Conservation (phyloP, 1,140 invertebrate genomes). For the Diuraphis noxia region DNA sequence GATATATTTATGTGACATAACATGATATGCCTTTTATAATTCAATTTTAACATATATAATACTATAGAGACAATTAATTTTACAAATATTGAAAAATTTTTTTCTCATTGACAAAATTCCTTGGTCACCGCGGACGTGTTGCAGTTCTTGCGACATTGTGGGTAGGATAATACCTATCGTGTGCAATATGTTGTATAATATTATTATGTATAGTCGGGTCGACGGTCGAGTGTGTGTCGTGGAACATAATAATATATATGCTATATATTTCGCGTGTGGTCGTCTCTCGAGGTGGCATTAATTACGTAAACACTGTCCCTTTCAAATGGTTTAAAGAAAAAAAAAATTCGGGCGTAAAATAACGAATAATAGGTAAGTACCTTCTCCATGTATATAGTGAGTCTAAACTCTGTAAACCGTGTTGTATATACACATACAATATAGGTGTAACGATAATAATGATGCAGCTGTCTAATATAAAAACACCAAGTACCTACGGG, state of each 20-base stretch:
- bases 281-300: constrained; percentile 7
- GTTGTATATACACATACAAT: not conserved
- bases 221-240: not conserved
- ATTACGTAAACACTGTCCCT: not conserved
- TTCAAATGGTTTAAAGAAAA: not conserved
- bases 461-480: constrained; percentile 14
- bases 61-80: too few relatives aligned
- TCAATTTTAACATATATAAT: too few relatives aligned
- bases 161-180: not conserved
- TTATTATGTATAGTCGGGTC: not conserved
- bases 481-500: not conserved
- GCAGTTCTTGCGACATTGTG: too few relatives aligned
- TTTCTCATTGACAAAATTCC: not conserved
- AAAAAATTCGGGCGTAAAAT: not conserved
- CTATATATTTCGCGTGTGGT: constrained; percentile 27
- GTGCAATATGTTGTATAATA: not conserved
- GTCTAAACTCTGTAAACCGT: not conserved
- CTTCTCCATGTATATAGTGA: not conserved
- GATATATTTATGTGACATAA: too few relatives aligned
- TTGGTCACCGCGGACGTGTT: not conserved
- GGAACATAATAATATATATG: not conserved
- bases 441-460: not conserved
- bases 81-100: not conserved
- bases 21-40: too few relatives aligned
- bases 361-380: not conserved